phyloP scores from a whole-genome alignment of 2,113 vertebrate species.

The Microtus richardsoni region DNA sequence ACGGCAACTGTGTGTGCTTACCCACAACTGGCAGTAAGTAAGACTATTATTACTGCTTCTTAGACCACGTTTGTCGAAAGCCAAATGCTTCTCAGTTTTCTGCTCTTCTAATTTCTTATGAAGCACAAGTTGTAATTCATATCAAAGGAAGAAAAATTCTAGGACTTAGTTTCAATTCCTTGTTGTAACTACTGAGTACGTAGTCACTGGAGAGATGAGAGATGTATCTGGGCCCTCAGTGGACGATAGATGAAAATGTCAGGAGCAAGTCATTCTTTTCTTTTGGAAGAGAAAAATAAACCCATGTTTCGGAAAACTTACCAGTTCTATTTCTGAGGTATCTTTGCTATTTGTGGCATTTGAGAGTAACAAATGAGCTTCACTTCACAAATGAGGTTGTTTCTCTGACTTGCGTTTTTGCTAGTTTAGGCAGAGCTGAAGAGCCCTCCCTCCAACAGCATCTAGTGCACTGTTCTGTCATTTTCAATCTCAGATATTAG shows the following conservation, averaged over 20 bases:
- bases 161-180: constrained; percentile 64
- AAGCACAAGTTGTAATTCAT: neutral
- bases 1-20: neutral
- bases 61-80: neutral
- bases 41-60: neutral
- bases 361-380: constrained; percentile 48
- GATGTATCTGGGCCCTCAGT: neutral
- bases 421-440: constrained; percentile 74
- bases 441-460: constrained; percentile 58
- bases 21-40: neutral
- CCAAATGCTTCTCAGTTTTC: neutral
- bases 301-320: constrained; percentile 48
- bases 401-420: constrained; percentile 59
- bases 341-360: constrained; percentile 67
- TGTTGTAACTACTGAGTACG: neutral
- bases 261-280: neutral
- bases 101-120: neutral
- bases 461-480: neutral
- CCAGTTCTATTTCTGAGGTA: constrained; percentile 12
- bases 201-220: neutral
- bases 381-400: constrained; percentile 62
- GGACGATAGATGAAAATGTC: neutral
- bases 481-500: constrained; percentile 55
- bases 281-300: neutral
- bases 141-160: constrained; percentile 67